Conservation (phyloP, 2,888 invertebrate genomes). For the Cephus spinipes region DNA sequence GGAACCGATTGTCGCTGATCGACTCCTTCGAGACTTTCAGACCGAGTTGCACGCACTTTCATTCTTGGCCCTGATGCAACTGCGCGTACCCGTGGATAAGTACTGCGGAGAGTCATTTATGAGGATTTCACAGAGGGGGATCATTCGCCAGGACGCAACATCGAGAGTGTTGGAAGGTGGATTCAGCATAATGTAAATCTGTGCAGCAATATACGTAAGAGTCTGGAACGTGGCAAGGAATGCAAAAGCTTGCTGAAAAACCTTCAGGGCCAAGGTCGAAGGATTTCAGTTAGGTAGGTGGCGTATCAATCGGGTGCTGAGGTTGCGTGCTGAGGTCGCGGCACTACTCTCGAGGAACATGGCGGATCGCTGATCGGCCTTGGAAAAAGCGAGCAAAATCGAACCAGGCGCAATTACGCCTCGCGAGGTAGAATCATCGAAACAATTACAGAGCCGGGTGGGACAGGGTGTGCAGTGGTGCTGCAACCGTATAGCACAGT, state of each 20-base stretch:
- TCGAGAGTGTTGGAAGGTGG: neutral
- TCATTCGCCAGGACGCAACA: neutral
- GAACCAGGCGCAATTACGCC: slow-evolving; percentile 58
- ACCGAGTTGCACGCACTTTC: slow-evolving; percentile 45
- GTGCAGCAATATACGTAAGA: neutral
- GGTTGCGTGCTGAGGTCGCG: slow-evolving; percentile 54
- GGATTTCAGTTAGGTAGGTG: neutral
- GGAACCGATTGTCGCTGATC: slow-evolving; percentile 60
- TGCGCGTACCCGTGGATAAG: neutral
- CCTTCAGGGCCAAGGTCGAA: neutral
- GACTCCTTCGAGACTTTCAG: slow-evolving; percentile 30
- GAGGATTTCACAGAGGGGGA: neutral
- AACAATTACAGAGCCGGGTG: slow-evolving; percentile 50
- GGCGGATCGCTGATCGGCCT: slow-evolving; percentile 38
- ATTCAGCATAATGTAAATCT: neutral
- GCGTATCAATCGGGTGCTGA: slow-evolving; percentile 46
- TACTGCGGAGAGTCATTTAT: neutral
- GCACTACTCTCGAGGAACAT: slow-evolving; percentile 38
- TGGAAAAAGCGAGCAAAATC: slow-evolving; percentile 56
- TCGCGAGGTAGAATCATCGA: slow-evolving; percentile 50
- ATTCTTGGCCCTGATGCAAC: neutral
- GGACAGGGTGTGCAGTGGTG: slow-evolving; percentile 15
- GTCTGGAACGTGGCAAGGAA: neutral
- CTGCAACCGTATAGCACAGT: neutral
- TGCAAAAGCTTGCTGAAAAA: neutral